Evolutionary conservation across 2,797 vertebrate genomes (phyloP).

Genomic region (Botia kubotai): DNA sequence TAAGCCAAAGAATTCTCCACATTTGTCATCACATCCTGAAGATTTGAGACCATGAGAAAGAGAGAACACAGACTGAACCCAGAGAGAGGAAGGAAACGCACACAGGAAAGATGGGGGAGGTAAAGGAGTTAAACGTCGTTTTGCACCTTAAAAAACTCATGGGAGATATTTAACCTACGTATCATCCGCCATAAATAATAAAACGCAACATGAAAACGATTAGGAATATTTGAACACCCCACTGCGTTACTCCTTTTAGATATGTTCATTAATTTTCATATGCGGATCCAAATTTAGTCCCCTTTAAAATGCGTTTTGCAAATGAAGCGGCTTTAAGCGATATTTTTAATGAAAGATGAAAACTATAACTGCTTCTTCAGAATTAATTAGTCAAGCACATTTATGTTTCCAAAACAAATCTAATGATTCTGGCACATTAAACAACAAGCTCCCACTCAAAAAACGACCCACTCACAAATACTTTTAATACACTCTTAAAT

Average conservation of each 20-base stretch:
- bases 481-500: not conserved
- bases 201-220: not conserved
- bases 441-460: not conserved
- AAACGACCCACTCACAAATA: conserved; percentile 20
- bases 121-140: conserved; percentile 43
- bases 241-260: not conserved
- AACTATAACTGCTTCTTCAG: not conserved
- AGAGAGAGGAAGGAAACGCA: conserved; percentile 63
- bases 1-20: not conserved
- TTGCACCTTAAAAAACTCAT: not conserved
- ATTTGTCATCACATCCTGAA: conserved; percentile 61
- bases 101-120: conserved; percentile 68
- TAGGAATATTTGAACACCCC: not conserved
- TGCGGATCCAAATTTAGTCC: not conserved
- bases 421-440: conserved; percentile 38
- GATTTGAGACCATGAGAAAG: conserved; percentile 31
- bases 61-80: conserved; percentile 19
- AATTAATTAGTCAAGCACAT: not conserved
- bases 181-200: not conserved
- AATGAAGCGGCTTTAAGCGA: not conserved
- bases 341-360: not conserved
- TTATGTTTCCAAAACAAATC: conserved; percentile 19
- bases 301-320: not conserved
- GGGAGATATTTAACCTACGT: conserved; percentile 6
- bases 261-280: not conserved